Evolutionary conservation across 2,113 vertebrate species (phyloP), one percentile per base, ranked within the genome.

Genomic region (Pterocles burchelli): DNA sequence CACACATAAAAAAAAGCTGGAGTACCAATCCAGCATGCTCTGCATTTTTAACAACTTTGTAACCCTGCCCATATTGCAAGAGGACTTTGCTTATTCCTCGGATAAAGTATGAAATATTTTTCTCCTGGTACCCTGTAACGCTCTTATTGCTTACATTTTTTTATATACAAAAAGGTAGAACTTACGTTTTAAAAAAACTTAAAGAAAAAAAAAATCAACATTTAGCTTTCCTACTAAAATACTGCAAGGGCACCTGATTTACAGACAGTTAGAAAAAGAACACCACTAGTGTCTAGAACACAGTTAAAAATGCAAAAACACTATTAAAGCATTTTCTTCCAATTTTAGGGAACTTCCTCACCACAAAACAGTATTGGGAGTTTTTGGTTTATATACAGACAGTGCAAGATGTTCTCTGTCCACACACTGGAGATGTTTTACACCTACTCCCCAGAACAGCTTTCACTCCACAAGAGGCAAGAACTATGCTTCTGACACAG

Each of bases 371-470:
- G 96, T 12, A 73, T 96, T 54, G 84, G 82, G 74, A 22, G 22
- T 96, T 41, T 98, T 92, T 28, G 97, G 97, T 15, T 83, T 98
- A 25, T 96, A 91, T 75, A 89, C 94, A 31, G 96, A 97, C 85
- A 95, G 97, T 2, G 96, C 96, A 43, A 41, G 87, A 17, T 97
- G 97, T 97, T 97, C 95, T 41, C 85, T 49, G 63, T 75, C 41
- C 72, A 95, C 22, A 26, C 65, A 9, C 21, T 95, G 36, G 83
- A 97, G 91, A 33, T 68, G 94, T 95, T 96, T 92, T 95, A 95
- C 49, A 61, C 54, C 65, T 74, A n/a, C 94, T 98, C 82, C 97
- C 96, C 1, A 29, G 86, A 36, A 96, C 97, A 59, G 38, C 91
- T 73, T 98, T 97, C 52, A 28, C 97, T 77, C 97, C 95, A 29